phyloP scores from a whole-genome alignment of 2,888 invertebrate genomes.

The Syritta pipiens region DNA sequence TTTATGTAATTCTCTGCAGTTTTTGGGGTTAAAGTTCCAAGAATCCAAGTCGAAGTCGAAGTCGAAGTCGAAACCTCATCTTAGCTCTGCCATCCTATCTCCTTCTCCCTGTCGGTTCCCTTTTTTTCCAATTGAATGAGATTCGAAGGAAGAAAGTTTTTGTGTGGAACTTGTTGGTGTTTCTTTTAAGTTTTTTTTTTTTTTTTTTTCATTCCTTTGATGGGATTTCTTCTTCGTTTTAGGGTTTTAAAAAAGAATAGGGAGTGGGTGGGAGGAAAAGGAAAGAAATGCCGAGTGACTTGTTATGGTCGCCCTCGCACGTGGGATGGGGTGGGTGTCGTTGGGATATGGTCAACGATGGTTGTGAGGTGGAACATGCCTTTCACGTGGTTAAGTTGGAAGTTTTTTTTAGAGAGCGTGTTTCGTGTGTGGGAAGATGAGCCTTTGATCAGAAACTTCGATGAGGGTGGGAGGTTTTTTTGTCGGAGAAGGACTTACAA shows the following conservation, averaged over 20 bases:
- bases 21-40: constrained; percentile 59
- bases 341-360: too few species aligned
- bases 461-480: neutral
- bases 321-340: too few species aligned
- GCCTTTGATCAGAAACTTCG: constrained; percentile 42
- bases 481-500: too few species aligned
- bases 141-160: too few species aligned
- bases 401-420: constrained; percentile 29
- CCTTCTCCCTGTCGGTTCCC: too few species aligned
- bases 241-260: constrained; percentile 5
- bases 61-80: constrained; percentile 18
- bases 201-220: constrained; percentile 33
- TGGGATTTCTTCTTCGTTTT: constrained; percentile 24
- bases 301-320: neutral
- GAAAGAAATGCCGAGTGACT: neutral
- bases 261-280: neutral
- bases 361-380: neutral
- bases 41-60: too few species aligned
- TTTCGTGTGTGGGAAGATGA: constrained; percentile 10
- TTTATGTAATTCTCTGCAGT: constrained; percentile 52
- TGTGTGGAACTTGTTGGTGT: constrained; percentile 22
- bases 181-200: neutral
- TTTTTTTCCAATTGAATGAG: constrained; percentile 50
- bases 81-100: constrained; percentile 10
- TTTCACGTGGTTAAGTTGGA: constrained; percentile 40